Base-by-base conservation (phyloP, 2,113 vertebrate genomes). In the Stegostoma tigrinum region DNA sequence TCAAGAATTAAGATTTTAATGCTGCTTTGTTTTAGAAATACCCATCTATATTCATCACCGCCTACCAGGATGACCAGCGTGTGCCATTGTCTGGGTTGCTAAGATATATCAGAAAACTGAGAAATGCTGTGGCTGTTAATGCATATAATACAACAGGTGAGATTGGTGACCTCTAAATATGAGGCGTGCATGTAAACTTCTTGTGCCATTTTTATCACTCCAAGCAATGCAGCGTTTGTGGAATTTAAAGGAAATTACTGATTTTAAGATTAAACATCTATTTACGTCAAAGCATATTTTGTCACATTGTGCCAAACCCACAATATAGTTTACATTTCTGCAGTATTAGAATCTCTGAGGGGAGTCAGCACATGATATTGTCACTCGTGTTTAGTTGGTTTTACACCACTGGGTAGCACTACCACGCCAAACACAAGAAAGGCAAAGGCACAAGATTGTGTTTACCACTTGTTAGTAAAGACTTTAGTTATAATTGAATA, bases 41-140 rank as follows among this genome's bases (percentile, higher is more conserved):
- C 93, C 99, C 99, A 87, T 98, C 99, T 0, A 96, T 99, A 97
- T 97, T 99, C 96, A 98, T 99, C 97, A 99, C 98, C 1, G 98
- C 98, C 0, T 99, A 98, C 96, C 97, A 98, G 66, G 97, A 97
- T 0, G 99, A 99, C 91, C 97, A 97, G 78, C 98, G 98, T 95
- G 94, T 99, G 75, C 98, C 98, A 83, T 95, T 99, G 95, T 95
- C 96, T 38, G 98, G 99, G 80, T 97, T 99, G 61, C 23, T 98
- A n/a, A 97, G 78, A 95, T 99, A 99, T 34, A 96, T 97, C 0
- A 96, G 98, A 96, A 98, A 97, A 95, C 97, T 99, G 27, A 97
- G 97, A 96, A 96, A 97, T 91, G 99, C 98, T 19, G 34, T 97
- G 0, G 90, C 96, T 0, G 97, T 97, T 24, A 96, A 98, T 89